Conservation (phyloP, 2,797 vertebrate species). For the Lithobates pipiens region DNA sequence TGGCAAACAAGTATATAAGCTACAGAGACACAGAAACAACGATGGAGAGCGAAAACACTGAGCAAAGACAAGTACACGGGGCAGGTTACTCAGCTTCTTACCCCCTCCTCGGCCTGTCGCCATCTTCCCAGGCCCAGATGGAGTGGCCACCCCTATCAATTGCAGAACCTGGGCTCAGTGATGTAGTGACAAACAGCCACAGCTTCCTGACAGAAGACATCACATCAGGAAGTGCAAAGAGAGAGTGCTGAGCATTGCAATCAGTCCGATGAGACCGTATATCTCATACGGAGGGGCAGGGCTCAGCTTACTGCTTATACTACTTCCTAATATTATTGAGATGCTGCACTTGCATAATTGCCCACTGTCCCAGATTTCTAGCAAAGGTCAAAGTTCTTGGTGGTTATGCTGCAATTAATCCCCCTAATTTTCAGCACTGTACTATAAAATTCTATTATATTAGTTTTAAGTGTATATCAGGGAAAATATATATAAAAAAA, state of each 20-base stretch:
- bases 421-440: too few relatives aligned
- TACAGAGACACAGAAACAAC: not conserved
- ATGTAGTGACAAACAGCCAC: slow-evolving; percentile 52
- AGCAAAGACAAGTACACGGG: not conserved
- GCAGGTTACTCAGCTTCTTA: slow-evolving; percentile 30
- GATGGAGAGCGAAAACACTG: not conserved
- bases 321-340: not conserved
- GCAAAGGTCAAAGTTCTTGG: not conserved
- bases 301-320: not conserved
- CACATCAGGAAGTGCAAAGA: slow-evolving; percentile 58
- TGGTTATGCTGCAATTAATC: not conserved
- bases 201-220: slow-evolving; percentile 56
- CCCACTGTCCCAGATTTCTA: not conserved
- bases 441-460: too few relatives aligned
- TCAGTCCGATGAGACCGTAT: slow-evolving; percentile 17
- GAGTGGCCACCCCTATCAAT: slow-evolving; percentile 38
- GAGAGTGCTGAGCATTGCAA: slow-evolving; percentile 50
- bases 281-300: not conserved
- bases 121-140: slow-evolving; percentile 50
- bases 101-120: slow-evolving; percentile 57
- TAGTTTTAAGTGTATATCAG: too few relatives aligned
- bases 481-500: too few relatives aligned
- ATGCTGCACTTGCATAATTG: not conserved
- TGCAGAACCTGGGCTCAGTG: slow-evolving; percentile 47
- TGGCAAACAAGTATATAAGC: not conserved